These are phyloP conservation scores for Petromus typicus DNA, from an alignment of 2,113 vertebrate species.

Conservation along the genomic window DNA sequence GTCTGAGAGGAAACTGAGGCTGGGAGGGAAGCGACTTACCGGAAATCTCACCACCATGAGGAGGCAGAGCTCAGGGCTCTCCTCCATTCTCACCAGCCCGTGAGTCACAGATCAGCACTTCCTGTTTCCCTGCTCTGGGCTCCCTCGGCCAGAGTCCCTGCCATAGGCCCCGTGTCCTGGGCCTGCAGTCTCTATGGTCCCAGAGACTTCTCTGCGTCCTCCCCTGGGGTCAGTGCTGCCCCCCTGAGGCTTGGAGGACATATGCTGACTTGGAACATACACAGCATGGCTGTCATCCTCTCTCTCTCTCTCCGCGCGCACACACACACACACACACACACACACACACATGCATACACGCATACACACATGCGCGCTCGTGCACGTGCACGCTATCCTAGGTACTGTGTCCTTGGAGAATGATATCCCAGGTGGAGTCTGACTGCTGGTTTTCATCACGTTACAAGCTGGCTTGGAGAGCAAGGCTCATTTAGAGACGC, in stretches of 20 bases:
- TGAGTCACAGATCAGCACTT: not conserved
- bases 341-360: too few relatives aligned
- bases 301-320: not conserved
- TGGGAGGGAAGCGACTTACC: not conserved
- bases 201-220: not conserved
- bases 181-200: not conserved
- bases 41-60: not conserved
- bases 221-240: not conserved
- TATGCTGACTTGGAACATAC: not conserved
- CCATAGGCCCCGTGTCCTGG: not conserved
- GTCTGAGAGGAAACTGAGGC: not conserved
- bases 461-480: constrained; percentile 13
- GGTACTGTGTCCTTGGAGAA: constrained; percentile 15
- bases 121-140: not conserved
- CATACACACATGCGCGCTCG: not conserved
- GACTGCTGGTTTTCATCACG: constrained; percentile 48
- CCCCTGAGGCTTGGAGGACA: not conserved
- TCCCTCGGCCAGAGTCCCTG: not conserved
- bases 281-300: not conserved
- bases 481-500: not conserved
- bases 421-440: constrained; percentile 9
- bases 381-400: not conserved
- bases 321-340: not conserved
- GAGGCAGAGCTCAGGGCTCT: not conserved
- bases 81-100: rapidly evolving